Conservation (phyloP, 2,888 invertebrate genomes). For the Hyppa rectilinea region DNA sequence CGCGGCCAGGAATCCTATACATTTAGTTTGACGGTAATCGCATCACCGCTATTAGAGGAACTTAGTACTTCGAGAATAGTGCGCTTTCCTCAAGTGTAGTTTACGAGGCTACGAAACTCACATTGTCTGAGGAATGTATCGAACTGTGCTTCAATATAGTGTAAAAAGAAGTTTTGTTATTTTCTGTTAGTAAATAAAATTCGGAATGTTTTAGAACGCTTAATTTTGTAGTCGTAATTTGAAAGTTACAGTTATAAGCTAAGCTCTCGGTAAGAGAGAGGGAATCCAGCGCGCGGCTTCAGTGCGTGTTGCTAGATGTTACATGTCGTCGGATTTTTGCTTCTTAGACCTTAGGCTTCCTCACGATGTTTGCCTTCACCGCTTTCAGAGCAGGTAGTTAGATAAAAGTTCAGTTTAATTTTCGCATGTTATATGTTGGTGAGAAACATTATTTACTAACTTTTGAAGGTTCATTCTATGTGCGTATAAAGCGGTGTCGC, state of each 20-base stretch:
- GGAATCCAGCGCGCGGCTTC: too few species aligned
- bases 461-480: constrained; percentile 5
- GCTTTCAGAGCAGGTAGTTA: too few species aligned
- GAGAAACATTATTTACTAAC: constrained; percentile 1
- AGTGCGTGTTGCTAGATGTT: too few species aligned
- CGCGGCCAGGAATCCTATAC: constrained; percentile 35
- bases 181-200: background rate
- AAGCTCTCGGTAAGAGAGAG: too few species aligned
- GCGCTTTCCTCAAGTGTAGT: constrained; percentile 15
- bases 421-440: background rate
- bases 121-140: background rate
- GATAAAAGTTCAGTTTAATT: constrained; percentile 5
- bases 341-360: too few species aligned
- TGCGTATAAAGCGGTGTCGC: background rate
- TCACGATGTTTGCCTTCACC: too few species aligned
- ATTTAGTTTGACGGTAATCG: constrained; percentile 45
- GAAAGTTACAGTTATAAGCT: too few species aligned
- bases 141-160: background rate
- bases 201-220: constrained; percentile 18
- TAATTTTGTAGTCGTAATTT: constrained; percentile 8
- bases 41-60: constrained; percentile 21
- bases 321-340: too few species aligned
- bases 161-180: constrained; percentile 4
- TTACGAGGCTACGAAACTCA: constrained; percentile 2
- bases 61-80: constrained; percentile 4